phyloP scores from a whole-genome alignment of 2,113 vertebrate species.

The Cyanoliseus patagonus region DNA sequence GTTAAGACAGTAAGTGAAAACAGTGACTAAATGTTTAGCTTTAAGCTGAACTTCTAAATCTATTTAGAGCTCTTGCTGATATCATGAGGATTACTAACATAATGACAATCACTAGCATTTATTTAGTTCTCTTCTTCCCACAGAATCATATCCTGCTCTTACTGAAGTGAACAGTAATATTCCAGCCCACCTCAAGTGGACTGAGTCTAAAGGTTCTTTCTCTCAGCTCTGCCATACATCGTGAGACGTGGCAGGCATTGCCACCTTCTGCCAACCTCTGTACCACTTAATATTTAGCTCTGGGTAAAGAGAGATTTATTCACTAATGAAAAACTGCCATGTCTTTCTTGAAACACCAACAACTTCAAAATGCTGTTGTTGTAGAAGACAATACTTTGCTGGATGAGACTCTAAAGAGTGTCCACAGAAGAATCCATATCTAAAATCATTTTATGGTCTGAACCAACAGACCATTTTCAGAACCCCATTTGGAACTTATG shows the following conservation, averaged over 20 bases:
- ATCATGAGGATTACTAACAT: constrained; percentile 36
- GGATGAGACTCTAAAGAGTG: neutral
- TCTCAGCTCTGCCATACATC: neutral
- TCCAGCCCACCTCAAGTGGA: neutral
- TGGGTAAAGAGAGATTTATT: neutral
- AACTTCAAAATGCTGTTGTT: neutral
- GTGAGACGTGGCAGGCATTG: neutral
- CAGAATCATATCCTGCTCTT: neutral
- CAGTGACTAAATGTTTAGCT: constrained; percentile 53
- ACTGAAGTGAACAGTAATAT: neutral
- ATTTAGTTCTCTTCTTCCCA: neutral
- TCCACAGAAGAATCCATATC: neutral
- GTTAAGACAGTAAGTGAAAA: constrained; percentile 46
- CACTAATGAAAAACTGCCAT: neutral
- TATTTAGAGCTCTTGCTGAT: constrained; percentile 55
- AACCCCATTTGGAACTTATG: fast-evolving
- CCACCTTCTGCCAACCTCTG: neutral
- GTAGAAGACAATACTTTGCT: neutral
- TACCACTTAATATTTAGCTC: neutral
- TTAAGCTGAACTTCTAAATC: neutral
- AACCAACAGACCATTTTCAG: neutral
- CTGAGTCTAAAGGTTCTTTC: neutral
- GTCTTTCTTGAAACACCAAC: neutral
- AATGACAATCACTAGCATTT: neutral
- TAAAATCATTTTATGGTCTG: neutral